Conservation (phyloP, 1,140 invertebrate genomes). For the Popillia japonica region DNA sequence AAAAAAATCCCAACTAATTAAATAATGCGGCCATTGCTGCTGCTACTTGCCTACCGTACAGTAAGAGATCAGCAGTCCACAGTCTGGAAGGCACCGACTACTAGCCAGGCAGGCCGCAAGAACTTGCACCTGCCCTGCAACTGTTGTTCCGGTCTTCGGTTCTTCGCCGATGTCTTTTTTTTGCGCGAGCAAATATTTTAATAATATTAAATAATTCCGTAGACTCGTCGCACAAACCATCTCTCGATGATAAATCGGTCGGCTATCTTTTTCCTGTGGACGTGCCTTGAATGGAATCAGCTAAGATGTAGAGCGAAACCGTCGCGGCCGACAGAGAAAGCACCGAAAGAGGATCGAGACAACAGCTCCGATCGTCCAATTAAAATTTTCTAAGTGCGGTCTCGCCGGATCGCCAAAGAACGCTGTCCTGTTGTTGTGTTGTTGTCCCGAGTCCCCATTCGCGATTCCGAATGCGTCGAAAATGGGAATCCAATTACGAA, state of each 20-base stretch:
- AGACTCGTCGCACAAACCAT: conserved; percentile 43
- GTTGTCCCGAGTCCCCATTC: conserved; percentile 50
- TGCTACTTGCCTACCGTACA: conserved; percentile 3
- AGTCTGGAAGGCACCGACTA: conserved; percentile 51
- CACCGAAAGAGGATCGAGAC: conserved; percentile 15
- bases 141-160: conserved; percentile 47
- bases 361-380: conserved; percentile 53
- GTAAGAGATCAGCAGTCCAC: not conserved
- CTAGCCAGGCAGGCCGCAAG: conserved; percentile 44
- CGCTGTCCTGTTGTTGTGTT: not conserved
- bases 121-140: conserved; percentile 53
- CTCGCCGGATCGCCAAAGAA: conserved; percentile 44
- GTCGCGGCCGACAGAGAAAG: conserved; percentile 46
- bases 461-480: conserved; percentile 59
- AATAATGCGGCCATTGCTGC: conserved; percentile 52
- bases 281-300: conserved; percentile 41
- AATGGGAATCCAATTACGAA: conserved; percentile 58
- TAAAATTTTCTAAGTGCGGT: conserved; percentile 59
- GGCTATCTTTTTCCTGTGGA: conserved; percentile 39
- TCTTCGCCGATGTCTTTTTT: conserved; percentile 43
- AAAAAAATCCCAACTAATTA: conserved; percentile 55
- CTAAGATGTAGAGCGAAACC: conserved; percentile 33
- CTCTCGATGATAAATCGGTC: conserved; percentile 51
- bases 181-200: conserved; percentile 55
- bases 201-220: conserved; percentile 57